Evolutionary conservation across 1,140 invertebrate genomes (phyloP), one percentile per base, ranked within the genome.

Genomic region (Drosophila saltans): DNA sequence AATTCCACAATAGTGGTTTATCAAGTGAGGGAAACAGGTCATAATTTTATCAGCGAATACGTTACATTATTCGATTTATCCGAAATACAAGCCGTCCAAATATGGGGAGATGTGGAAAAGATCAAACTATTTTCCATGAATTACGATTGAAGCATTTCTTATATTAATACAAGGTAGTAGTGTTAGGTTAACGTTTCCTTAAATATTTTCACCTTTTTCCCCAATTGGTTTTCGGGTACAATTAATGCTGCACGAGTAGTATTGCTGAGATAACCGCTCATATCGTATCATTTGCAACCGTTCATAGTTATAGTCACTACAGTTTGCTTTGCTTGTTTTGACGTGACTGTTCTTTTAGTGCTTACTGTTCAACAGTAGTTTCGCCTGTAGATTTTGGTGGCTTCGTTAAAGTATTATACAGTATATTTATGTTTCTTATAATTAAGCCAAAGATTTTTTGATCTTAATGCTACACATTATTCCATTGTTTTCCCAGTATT

Each of bases 31-130:
- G 84, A 69, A 45, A 11, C 72, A 41, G 84, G 84, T 33, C 48
- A 77, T 39, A 88, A 88, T 63, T 89, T 80, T 65, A 68, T 88
- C 21, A 75, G 65, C 30, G 36, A 67, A 66, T 88, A 45, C 33
- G 70, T 70, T 52, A 89, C 83, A 5, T 43, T 72, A 2, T 83
- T 89, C 28, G 52, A 56, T 43, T 70, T 89, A 1, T 48, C 84
- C 10, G 77, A 78, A 8, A 88, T 88, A 64, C 69, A 89, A 60
- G 76, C 85, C 33, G 39, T 92, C 10, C 91, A 92, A 69, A 80
- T 92, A 36, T 92, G 91, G 89, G 91, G 89, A 24, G 91, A 92
- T 77, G 89, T 92, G 11, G 58, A 81, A 63, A 92, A 92, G 71
- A 71, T 92, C 26, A 78, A 72, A 6, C 69, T 78, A 28, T 72